Evolutionary conservation across 2,888 invertebrate genomes (phyloP).

Genomic region (Colostygia pectinataria): DNA sequence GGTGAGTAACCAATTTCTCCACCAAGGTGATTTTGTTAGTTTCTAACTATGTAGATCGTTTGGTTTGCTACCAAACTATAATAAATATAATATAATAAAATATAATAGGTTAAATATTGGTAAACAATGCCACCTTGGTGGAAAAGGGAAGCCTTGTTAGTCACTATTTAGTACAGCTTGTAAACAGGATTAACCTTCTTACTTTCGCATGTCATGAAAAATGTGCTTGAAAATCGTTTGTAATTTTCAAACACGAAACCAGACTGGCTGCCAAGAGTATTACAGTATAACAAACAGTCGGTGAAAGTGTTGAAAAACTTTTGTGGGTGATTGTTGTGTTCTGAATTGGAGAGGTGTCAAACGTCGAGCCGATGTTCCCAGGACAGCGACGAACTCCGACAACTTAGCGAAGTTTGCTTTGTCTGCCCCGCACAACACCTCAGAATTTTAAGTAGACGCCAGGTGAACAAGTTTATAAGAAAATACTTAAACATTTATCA

Average conservation of each 20-base stretch:
- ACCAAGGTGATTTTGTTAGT: too few relatives aligned
- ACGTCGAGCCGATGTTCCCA: slow-evolving; percentile 50
- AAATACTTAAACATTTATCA: slow-evolving; percentile 63
- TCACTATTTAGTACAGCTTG: too few relatives aligned
- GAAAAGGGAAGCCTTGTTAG: too few relatives aligned
- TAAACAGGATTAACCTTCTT: too few relatives aligned
- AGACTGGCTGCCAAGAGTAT: slow-evolving; percentile 14
- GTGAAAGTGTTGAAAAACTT: slow-evolving; percentile 55
- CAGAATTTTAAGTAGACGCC: slow-evolving; percentile 72
- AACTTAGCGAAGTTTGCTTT: slow-evolving; percentile 57
- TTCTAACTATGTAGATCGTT: too few relatives aligned
- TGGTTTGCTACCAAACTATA: too few relatives aligned
- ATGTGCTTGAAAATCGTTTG: too few relatives aligned
- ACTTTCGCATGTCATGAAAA: too few relatives aligned
- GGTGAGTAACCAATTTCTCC: too few relatives aligned
- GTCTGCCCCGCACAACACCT: slow-evolving; percentile 58
- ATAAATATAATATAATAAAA: too few relatives aligned
- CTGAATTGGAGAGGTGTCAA: slow-evolving; percentile 59
- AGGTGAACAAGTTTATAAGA: slow-evolving; percentile 65
- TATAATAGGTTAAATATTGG: too few relatives aligned
- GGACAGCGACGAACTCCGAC: slow-evolving; percentile 47
- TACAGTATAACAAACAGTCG: slow-evolving; percentile 23
- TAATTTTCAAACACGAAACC: slow-evolving; percentile 3
- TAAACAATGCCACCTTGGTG: too few relatives aligned
- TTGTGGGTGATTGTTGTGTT: slow-evolving; percentile 55